Conservation (phyloP, 2,888 invertebrate species). For the Cataglyphis livida region DNA sequence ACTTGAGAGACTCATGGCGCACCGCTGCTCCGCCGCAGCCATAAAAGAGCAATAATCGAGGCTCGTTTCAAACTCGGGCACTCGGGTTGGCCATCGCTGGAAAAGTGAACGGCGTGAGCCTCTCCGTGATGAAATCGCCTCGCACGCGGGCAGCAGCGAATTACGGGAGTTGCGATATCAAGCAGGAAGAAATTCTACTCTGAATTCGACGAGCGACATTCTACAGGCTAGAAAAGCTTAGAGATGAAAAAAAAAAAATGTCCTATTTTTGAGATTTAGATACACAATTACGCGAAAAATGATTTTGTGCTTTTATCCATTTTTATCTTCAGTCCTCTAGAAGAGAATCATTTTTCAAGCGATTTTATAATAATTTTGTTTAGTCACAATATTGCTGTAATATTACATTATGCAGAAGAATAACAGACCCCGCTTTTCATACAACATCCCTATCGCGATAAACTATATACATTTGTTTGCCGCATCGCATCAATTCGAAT, state of each 20-base stretch:
- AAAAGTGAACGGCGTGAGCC: constrained; percentile 72
- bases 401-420: background rate
- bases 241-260: background rate
- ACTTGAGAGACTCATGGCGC: constrained; percentile 63
- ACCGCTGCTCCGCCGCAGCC: constrained; percentile 62
- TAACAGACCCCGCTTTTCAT: background rate
- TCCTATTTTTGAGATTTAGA: background rate
- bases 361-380: background rate
- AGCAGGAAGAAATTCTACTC: background rate
- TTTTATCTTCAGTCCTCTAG: background rate
- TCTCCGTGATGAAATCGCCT: constrained; percentile 38
- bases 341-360: background rate
- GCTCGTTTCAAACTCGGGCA: constrained; percentile 64
- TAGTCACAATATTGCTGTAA: background rate
- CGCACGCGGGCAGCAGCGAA: constrained; percentile 5
- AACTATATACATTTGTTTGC: background rate
- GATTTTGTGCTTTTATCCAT: background rate
- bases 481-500: background rate
- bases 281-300: background rate
- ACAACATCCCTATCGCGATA: background rate
- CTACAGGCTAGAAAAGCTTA: background rate
- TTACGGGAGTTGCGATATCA: constrained; percentile 11
- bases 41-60: constrained; percentile 75
- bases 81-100: constrained; percentile 71
- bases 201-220: background rate